phyloP scores from a whole-genome alignment of 2,888 invertebrate genomes.

The Empis stercorea region DNA sequence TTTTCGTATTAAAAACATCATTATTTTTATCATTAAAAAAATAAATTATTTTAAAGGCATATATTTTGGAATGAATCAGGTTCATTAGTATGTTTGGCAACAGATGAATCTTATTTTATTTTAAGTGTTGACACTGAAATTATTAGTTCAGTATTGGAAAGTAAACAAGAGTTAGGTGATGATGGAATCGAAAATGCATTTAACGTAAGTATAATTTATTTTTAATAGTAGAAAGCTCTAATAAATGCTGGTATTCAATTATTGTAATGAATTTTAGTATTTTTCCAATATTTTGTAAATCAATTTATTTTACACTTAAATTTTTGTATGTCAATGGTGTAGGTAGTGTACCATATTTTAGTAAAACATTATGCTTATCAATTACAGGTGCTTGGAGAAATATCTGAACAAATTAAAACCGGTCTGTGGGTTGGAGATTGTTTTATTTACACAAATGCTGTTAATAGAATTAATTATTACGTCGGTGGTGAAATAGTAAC shows the following conservation, averaged over 20 bases:
- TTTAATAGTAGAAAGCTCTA: too few relatives aligned
- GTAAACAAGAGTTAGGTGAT: constrained; percentile 64
- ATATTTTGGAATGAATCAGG: constrained; percentile 97
- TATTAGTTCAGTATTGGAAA: constrained; percentile 63
- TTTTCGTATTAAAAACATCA: constrained; percentile 1
- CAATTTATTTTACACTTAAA: too few relatives aligned
- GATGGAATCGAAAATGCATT: constrained; percentile 95
- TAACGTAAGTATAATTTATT: constrained; percentile 47
- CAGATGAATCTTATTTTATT: constrained; percentile 91
- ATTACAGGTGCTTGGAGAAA: constrained; percentile 63
- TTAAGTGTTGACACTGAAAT: constrained; percentile 75
- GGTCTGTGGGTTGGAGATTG: constrained; percentile 98
- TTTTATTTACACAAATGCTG: constrained; percentile 96
- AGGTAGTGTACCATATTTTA: too few relatives aligned
- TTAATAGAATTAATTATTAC: constrained; percentile 96
- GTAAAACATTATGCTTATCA: too few relatives aligned
- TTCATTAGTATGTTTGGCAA: constrained; percentile 82
- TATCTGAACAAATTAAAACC: constrained; percentile 84
- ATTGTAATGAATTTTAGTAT: too few relatives aligned
- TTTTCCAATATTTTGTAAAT: too few relatives aligned
- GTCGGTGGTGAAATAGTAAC: constrained; percentile 99
- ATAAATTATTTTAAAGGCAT: constrained; percentile 39
- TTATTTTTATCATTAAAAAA: background rate
- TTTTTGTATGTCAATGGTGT: too few relatives aligned
- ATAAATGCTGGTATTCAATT: too few relatives aligned